A percentile compares a stretch with the other conserved stretches of the same genome.
Conservation (phyloP, 1,140 invertebrate species). For the Heliconius himera region DNA sequence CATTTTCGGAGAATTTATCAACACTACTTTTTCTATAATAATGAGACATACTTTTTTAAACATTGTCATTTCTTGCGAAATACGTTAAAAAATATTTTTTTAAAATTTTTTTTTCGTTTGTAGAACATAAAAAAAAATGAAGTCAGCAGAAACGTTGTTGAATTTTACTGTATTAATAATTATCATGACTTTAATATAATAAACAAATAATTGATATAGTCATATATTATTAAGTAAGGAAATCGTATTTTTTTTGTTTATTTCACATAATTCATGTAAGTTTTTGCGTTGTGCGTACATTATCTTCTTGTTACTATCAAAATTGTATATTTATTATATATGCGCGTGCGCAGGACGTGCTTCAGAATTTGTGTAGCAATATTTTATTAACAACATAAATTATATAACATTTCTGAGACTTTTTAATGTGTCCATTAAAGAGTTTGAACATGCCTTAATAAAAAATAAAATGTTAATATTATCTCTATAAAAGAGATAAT, state of each 20-base stretch:
- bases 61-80: too few relatives aligned
- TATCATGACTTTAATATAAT: too few relatives aligned
- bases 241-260: too few relatives aligned
- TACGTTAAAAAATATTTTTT: too few relatives aligned
- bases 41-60: neutral
- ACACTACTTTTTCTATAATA: neutral
- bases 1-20: neutral
- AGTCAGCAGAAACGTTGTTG: too few relatives aligned
- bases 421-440: neutral
- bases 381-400: neutral
- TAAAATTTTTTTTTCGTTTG: too few relatives aligned
- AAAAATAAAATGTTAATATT: neutral
- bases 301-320: neutral
- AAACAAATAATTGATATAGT: too few relatives aligned
- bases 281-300: neutral
- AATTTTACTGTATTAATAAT: too few relatives aligned
- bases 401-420: neutral
- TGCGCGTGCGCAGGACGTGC: slow-evolving; percentile 13
- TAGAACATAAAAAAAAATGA: too few relatives aligned
- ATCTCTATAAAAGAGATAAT: too few relatives aligned
- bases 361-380: neutral
- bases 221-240: too few relatives aligned
- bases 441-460: neutral
- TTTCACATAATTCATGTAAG: neutral
- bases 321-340: neutral